Conservation (phyloP, 2,797 vertebrate species). For the Semaprochilodus insignis region DNA sequence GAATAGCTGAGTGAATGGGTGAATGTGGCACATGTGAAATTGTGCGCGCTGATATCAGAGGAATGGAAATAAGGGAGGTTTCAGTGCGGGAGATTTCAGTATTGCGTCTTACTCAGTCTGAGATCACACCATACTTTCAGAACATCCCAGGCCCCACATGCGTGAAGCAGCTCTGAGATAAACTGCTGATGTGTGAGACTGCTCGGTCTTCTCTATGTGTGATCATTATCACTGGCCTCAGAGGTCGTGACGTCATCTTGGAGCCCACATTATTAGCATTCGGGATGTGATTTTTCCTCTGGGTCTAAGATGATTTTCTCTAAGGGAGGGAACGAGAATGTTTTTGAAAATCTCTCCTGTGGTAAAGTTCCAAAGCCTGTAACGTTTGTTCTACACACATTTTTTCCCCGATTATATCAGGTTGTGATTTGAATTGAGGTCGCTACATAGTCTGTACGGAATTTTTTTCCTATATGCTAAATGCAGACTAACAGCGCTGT, state of each 20-base stretch:
- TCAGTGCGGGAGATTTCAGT: conserved; percentile 47
- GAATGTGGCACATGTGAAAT: conserved; percentile 40
- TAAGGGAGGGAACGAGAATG: no score
- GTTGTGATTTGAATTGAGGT: no score
- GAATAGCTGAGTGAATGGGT: not conserved
- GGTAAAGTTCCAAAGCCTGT: no score
- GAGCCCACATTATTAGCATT: no score
- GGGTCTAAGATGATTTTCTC: no score
- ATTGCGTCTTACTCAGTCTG: conserved; percentile 45
- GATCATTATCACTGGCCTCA: not conserved
- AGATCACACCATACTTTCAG: conserved; percentile 54
- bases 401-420: no score
- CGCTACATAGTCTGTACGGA: no score
- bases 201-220: not conserved
- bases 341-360: no score
- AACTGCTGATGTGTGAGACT: not conserved
- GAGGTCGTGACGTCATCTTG: not conserved
- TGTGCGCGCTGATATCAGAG: conserved; percentile 46
- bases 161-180: not conserved
- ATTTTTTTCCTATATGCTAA: no score
- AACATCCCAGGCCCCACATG: conserved; percentile 11
- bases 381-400: no score
- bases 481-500: no score
- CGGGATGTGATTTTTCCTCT: no score
- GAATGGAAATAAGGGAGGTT: conserved; percentile 59